These are phyloP conservation scores for Tragelaphus oryx DNA, from an alignment of 2,797 vertebrate genomes.

Conservation along the genomic window DNA sequence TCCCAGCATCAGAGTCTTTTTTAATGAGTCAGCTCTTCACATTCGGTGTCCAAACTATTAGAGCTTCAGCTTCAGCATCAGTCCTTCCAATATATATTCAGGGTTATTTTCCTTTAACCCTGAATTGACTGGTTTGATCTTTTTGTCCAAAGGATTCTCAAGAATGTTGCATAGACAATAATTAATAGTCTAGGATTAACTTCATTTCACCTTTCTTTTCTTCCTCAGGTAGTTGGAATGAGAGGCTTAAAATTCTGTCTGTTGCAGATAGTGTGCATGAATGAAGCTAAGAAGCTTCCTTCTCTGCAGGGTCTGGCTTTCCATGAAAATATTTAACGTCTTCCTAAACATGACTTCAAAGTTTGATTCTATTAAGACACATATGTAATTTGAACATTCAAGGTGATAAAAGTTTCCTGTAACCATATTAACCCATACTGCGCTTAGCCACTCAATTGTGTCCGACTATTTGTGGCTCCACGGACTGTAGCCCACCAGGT, in stretches of 20 bases:
- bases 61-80: not conserved
- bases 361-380: not conserved
- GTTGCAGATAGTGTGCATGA: not conserved
- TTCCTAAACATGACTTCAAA: not conserved
- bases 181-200: not conserved
- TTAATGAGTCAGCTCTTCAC: not conserved
- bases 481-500: not conserved
- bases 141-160: not conserved
- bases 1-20: not conserved
- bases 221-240: not conserved
- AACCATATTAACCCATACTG: not conserved
- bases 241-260: not conserved
- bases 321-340: not conserved
- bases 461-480: not conserved
- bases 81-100: not conserved
- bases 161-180: not conserved
- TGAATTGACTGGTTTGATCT: not conserved
- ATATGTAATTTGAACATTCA: not conserved
- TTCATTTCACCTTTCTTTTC: not conserved
- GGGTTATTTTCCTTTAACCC: not conserved
- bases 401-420: not conserved
- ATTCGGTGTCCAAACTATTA: not conserved
- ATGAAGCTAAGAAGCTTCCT: not conserved
- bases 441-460: not conserved
- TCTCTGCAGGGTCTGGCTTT: not conserved